These are phyloP conservation scores for Trematomus bernacchii DNA, from an alignment of 2,797 vertebrate species.

Conservation along the genomic window DNA sequence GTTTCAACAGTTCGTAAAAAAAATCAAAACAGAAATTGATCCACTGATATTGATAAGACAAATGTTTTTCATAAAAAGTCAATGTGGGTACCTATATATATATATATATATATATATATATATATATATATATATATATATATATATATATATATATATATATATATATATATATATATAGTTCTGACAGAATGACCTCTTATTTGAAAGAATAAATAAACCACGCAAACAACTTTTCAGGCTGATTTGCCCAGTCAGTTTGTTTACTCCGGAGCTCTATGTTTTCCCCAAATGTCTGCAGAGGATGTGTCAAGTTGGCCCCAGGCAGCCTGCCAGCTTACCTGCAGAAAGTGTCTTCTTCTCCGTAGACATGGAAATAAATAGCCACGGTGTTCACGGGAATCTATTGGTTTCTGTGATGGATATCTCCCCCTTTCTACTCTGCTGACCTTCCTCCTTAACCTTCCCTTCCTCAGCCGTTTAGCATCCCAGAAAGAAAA, in stretches of 20 bases:
- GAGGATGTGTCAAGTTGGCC: slow-evolving; percentile 76
- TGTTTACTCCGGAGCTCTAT: slow-evolving; percentile 67
- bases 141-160: slow-evolving; percentile 2
- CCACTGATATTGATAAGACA: neutral
- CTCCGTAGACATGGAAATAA: slow-evolving; percentile 79
- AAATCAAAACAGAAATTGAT: slow-evolving; percentile 4
- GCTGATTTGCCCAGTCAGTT: slow-evolving; percentile 69
- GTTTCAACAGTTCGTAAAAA: neutral
- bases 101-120: no score
- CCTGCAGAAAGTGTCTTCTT: slow-evolving; percentile 74
- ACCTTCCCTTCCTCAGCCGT: slow-evolving; percentile 73
- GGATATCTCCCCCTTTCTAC: slow-evolving; percentile 65
- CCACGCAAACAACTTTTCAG: slow-evolving; percentile 58
- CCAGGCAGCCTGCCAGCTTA: slow-evolving; percentile 74
- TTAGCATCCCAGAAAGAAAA: slow-evolving; percentile 60
- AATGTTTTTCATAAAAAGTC: slow-evolving; percentile 6
- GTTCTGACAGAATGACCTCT: slow-evolving; percentile 22
- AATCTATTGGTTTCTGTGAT: slow-evolving; percentile 71
- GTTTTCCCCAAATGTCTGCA: slow-evolving; percentile 74
- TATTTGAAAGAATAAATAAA: slow-evolving; percentile 40
- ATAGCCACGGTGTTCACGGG: slow-evolving; percentile 67
- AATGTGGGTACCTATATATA: slow-evolving; percentile 13
- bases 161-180: neutral
- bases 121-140: neutral
- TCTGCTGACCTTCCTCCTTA: slow-evolving; percentile 76